Evolutionary conservation across 2,888 invertebrate species (phyloP).

Genomic region (Tryphoninae sp.): DNA sequence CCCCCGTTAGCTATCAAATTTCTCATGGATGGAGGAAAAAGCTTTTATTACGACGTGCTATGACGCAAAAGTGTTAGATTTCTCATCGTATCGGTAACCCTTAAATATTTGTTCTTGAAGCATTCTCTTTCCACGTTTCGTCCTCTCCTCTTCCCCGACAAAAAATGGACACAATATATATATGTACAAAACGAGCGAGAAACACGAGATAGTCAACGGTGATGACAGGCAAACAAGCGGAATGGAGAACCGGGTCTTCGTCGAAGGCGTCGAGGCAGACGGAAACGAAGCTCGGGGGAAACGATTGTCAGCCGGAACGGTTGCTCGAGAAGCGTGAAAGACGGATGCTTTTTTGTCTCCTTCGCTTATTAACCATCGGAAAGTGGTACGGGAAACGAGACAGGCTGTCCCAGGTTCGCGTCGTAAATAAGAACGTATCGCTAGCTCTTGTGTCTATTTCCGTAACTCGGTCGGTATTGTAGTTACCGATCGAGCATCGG

Average conservation of each 20-base stretch:
- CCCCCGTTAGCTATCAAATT: slow-evolving; percentile 28
- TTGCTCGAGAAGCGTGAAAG: slow-evolving; percentile 39
- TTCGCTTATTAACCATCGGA: slow-evolving; percentile 49
- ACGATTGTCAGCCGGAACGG: slow-evolving; percentile 8
- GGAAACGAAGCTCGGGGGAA: slow-evolving; percentile 56
- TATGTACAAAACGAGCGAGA: slow-evolving; percentile 29
- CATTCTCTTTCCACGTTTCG: slow-evolving; percentile 3
- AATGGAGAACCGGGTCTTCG: slow-evolving; percentile 23
- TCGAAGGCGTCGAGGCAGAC: slow-evolving; percentile 50
- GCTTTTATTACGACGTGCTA: slow-evolving; percentile 42
- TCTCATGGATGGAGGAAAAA: slow-evolving; percentile 25
- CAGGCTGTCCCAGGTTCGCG: slow-evolving; percentile 21
- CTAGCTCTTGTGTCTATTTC: slow-evolving; percentile 1
- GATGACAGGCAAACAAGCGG: slow-evolving; percentile 61
- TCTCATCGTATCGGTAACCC: slow-evolving; percentile 40
- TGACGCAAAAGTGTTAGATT: slow-evolving; percentile 48
- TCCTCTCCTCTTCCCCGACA: not conserved
- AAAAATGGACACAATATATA: not conserved
- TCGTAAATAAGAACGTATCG: slow-evolving; percentile 12
- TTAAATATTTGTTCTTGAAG: slow-evolving; percentile 54
- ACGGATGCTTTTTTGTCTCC: slow-evolving; percentile 43
- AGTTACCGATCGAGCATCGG: no score
- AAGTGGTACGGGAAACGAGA: slow-evolving; percentile 7
- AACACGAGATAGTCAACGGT: slow-evolving; percentile 43
- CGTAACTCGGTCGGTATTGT: no score